Evolutionary conservation across 2,888 invertebrate genomes (phyloP), one percentile per base, ranked within the genome.

Genomic region (Tinea semifulvella): DNA sequence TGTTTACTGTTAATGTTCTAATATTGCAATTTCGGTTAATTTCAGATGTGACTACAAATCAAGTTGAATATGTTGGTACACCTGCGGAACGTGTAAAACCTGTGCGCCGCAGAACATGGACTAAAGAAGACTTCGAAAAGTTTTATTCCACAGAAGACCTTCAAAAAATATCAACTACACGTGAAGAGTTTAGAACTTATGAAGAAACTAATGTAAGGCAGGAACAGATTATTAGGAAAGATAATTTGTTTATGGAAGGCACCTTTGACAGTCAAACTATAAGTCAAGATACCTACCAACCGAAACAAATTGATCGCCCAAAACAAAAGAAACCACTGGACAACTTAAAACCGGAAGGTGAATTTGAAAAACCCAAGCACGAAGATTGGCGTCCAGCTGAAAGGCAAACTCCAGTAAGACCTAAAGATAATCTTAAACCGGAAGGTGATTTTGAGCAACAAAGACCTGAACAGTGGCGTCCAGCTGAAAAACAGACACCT

Each of bases 111-210:
- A 79, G 88, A 42, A 88, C 89, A 1, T 89, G 88, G 85, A 88
- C 88, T 0, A 88, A 89, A 57, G 88, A 89, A 64, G 88, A 89
- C 55, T 84, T 86, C 14, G 88, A 90, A 50, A 89, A 88, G 58
- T 86, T 88, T 52, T 86, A 86, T 56, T 83, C 85, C 0, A 85
- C 84, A 2, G 76, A 85, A 52, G 71, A 81, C 44, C 65, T 76
- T 43, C 80, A 83, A 57, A 76, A 76, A 46, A 69, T 82, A 47
- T 89, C 90, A 0, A 90, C 89, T 7, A 80, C 83, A n/a, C 86
- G 88, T 58, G 87, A 90, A 50, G 84, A 87, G 49, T 89, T 85
- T 55, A 85, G 75, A 58, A 82, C 69, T n/a, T 86, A 83, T 50
- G 85, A 87, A 59, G 77, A 82, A 51, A 83, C 69, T 7, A 85